These are phyloP conservation scores for Oconnorella tubifera DNA, from an alignment of 2,888 invertebrate genomes.

Conservation along the genomic window DNA sequence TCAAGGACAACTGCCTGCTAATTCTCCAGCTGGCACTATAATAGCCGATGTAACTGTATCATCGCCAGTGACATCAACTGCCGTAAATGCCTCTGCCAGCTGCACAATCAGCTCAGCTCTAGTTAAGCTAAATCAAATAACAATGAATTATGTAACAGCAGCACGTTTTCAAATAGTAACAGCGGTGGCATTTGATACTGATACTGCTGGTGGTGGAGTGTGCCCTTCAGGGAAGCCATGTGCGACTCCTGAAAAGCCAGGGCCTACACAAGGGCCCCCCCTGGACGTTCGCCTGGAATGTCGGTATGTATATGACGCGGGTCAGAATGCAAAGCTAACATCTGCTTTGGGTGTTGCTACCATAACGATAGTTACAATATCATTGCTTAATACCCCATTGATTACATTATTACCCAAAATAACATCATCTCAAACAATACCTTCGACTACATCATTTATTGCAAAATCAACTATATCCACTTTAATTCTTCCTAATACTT, in stretches of 20 bases:
- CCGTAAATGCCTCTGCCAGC: neutral
- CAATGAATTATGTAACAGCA: neutral
- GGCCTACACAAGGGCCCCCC: too few species aligned
- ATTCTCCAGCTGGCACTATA: neutral
- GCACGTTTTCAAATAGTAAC: neutral
- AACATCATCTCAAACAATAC: too few species aligned
- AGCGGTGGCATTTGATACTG: neutral
- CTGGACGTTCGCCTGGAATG: too few species aligned
- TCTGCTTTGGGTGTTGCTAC: too few species aligned
- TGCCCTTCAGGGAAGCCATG: too few species aligned
- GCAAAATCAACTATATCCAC: neutral
- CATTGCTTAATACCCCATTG: too few species aligned
- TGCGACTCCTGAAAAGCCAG: too few species aligned
- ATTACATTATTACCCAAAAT: too few species aligned
- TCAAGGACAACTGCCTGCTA: neutral
- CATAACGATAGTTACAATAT: too few species aligned
- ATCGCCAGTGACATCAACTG: neutral
- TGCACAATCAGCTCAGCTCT: neutral
- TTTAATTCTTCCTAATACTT: neutral
- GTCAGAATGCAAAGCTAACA: too few species aligned
- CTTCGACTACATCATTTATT: neutral
- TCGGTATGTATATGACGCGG: too few species aligned
- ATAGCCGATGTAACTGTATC: neutral
- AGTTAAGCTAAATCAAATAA: neutral
- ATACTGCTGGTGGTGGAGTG: too few species aligned